These are phyloP conservation scores for Argynnis bischoffii DNA, from an alignment of 2,888 invertebrate genomes.

Conservation along the genomic window DNA sequence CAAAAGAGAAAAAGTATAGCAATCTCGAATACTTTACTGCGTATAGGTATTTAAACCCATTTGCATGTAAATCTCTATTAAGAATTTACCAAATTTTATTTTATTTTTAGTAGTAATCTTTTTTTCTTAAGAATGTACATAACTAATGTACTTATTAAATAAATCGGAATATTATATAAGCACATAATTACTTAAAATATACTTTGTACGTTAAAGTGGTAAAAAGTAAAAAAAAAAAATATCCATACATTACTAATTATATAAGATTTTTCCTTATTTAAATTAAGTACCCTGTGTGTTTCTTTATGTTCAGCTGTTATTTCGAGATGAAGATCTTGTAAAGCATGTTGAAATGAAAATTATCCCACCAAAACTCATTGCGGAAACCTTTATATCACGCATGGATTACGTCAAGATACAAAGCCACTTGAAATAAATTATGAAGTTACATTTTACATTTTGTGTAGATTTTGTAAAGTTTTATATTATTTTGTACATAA, in stretches of 20 bases:
- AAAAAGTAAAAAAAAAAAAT: too few species aligned
- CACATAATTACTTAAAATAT: too few species aligned
- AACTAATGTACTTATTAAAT: not conserved
- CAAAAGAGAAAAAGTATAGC: conserved; percentile 50
- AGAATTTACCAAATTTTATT: conserved; percentile 10
- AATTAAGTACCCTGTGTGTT: conserved; percentile 8
- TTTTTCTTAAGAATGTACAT: not conserved
- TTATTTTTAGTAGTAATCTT: conserved; percentile 4
- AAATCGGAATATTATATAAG: too few species aligned
- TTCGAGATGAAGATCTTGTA: conserved; percentile 21
- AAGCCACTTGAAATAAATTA: not conserved
- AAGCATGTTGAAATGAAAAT: conserved; percentile 33
- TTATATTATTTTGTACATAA: too few species aligned
- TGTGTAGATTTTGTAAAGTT: too few species aligned
- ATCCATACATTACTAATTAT: not conserved
- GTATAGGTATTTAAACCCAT: conserved; percentile 35
- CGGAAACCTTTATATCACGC: conserved; percentile 25
- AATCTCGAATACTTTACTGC: conserved; percentile 31
- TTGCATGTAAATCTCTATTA: conserved; percentile 30
- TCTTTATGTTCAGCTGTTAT: conserved; percentile 6
- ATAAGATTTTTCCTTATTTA: not conserved
- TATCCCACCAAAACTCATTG: conserved; percentile 23
- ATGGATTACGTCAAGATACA: conserved; percentile 2
- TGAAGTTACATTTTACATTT: not conserved
- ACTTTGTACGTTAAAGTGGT: too few species aligned